Base-by-base conservation (phyloP, 2,888 invertebrate genomes). In the Cephus runcator region DNA sequence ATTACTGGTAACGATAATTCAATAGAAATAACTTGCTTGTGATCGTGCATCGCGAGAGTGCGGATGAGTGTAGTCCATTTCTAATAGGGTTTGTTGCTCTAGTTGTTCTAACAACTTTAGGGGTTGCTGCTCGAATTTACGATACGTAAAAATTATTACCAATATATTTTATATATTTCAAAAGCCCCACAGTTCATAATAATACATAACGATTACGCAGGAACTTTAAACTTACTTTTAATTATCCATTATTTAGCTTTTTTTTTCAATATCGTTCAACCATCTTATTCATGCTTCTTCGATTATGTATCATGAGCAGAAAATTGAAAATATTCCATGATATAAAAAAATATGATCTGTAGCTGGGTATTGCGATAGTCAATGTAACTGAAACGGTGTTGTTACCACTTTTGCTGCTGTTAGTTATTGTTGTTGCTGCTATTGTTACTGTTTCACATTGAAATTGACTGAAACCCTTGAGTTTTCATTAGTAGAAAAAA, bases 81-180 rank as follows among this genome's bases (percentile, higher is more conserved):
- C 9, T 56, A 23, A 81, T 86, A 85, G 82, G 81, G 79, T 83
- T 83, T 80, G 81, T 82, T 79, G 69, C 85, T 82, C 82, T 83
- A 83, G 76, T 79, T 83, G 81, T 82, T 80, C 82, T 81, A 75
- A 78, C 56, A 23, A 56, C 23, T 82, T 78, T 76, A 73, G 78
- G 83, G 81, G 84, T 85, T 87, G 84, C 84, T 87, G 86, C 85
- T 86, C 82, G 81, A 82, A 78, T 71, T 31, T 34, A 31, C 23
- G 3, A 71, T 34, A 56, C 40, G 56, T 23, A 9, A 56, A 23
- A 56, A 6, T 56, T 9, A 56, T 56, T 56, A 23, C 9, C 23
- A 15, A 56, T 56, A 9, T 15, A 23, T 15, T 56, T 56, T 56
- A 56, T 56, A 23, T 56, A 9, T 56, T 56, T 56, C 23, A 9